phyloP scores from a whole-genome alignment of 2,113 vertebrate genomes.

The Sinocyclocheilus anophthalmus region DNA sequence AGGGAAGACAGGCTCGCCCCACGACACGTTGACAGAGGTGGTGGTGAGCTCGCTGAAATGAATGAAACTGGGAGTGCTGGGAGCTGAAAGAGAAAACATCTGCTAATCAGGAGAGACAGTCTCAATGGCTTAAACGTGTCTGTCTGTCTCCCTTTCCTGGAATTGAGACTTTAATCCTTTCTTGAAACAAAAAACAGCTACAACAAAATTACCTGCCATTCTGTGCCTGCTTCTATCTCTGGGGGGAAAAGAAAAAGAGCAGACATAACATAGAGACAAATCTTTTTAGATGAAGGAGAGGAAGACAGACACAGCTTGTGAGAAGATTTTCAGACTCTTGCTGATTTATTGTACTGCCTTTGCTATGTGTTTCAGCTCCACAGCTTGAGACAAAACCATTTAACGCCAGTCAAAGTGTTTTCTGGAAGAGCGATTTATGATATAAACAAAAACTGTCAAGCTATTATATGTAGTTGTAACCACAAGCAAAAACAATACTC shows the following conservation, averaged over 20 bases:
- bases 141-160: neutral
- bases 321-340: neutral
- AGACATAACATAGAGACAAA: constrained; percentile 34
- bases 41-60: constrained; percentile 97
- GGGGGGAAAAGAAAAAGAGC: constrained; percentile 11
- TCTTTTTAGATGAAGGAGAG: neutral
- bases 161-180: neutral
- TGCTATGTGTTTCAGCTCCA: neutral
- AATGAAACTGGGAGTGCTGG: constrained; percentile 89
- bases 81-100: constrained; percentile 74
- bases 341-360: neutral
- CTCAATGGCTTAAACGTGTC: neutral
- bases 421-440: neutral
- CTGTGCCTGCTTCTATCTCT: neutral
- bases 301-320: neutral
- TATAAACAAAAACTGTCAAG: neutral
- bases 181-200: neutral
- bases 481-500: neutral
- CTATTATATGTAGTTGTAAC: neutral
- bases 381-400: constrained; percentile 30
- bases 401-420: neutral
- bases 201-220: neutral
- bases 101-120: constrained; percentile 19
- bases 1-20: constrained; percentile 88
- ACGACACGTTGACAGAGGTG: constrained; percentile 95